A percentile compares a stretch with the other conserved stretches of the same genome.
Evolutionary conservation across 1,140 invertebrate genomes (phyloP).

Genomic region (Danaus melanippus): DNA sequence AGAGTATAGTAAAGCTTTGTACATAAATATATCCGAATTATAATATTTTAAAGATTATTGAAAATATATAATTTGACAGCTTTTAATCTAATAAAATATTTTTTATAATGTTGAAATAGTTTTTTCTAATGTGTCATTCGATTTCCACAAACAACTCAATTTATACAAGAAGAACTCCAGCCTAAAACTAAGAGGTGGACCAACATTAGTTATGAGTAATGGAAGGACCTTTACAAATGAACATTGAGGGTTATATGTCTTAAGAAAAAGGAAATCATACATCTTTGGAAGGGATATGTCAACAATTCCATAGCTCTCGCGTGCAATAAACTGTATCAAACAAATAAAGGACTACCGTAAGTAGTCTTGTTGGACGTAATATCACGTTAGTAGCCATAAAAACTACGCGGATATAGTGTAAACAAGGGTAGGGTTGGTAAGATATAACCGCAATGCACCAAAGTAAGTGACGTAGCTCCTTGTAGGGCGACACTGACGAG

Average conservation of each 20-base stretch:
- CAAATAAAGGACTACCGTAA: constrained; percentile 57
- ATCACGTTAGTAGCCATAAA: constrained; percentile 58
- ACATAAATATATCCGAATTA: too few relatives aligned
- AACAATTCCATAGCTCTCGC: constrained; percentile 31
- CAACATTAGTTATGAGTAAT: constrained; percentile 19
- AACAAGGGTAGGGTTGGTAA: constrained; percentile 53
- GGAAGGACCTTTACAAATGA: constrained; percentile 13
- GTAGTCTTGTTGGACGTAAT: constrained; percentile 44
- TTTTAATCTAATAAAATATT: too few relatives aligned
- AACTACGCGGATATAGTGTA: constrained; percentile 55
- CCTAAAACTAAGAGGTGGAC: constrained; percentile 19
- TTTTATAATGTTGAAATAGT: too few relatives aligned
- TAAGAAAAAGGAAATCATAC: constrained; percentile 7
- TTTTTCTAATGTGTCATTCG: too few relatives aligned
- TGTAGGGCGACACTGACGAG: constrained; percentile 54
- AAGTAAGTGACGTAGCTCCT: constrained; percentile 66
- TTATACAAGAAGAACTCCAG: constrained; percentile 1
- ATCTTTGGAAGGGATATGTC: constrained; percentile 13
- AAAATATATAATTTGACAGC: too few relatives aligned
- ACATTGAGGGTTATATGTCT: constrained; percentile 13
- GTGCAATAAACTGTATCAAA: constrained; percentile 54
- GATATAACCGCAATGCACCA: constrained; percentile 67
- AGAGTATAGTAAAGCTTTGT: too few relatives aligned
- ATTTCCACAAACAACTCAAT: too few relatives aligned
- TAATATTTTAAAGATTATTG: too few relatives aligned